These are phyloP conservation scores for Campylorhamphus procurvoides DNA, from an alignment of 2,113 vertebrate genomes.

Conservation along the genomic window DNA sequence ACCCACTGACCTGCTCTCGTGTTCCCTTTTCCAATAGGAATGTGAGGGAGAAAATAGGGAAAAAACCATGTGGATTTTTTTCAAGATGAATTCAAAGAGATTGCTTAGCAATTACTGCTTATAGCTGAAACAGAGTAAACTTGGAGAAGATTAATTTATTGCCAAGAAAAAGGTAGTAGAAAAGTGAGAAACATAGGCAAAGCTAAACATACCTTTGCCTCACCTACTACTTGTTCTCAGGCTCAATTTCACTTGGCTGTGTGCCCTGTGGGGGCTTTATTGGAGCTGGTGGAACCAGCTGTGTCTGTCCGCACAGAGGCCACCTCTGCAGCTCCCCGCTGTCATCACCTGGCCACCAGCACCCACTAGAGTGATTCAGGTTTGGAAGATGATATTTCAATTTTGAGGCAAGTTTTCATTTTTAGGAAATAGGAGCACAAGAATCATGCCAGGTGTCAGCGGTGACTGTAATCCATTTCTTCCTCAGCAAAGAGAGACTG, in stretches of 20 bases:
- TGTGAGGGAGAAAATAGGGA: background rate
- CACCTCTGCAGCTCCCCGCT: background rate
- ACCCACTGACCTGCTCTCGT: background rate
- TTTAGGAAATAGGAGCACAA: background rate
- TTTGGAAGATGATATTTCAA: background rate
- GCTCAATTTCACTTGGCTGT: background rate
- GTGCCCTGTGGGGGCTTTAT: background rate
- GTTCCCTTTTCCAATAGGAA: background rate
- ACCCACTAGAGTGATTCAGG: background rate
- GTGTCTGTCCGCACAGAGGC: background rate
- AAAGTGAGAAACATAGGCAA: background rate
- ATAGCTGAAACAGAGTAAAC: background rate
- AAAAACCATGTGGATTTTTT: background rate
- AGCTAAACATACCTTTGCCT: background rate
- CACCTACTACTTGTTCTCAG: background rate
- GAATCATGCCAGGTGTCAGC: background rate
- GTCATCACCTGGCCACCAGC: background rate
- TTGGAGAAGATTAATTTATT: background rate
- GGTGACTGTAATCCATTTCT: background rate
- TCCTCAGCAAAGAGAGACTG: background rate
- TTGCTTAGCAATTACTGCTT: background rate
- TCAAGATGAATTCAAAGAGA: background rate
- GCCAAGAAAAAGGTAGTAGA: rapidly evolving
- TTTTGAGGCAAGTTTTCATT: background rate
- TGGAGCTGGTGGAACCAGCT: background rate